Base-by-base conservation (phyloP, 2,113 vertebrate genomes). In the Callionymus lyra region DNA sequence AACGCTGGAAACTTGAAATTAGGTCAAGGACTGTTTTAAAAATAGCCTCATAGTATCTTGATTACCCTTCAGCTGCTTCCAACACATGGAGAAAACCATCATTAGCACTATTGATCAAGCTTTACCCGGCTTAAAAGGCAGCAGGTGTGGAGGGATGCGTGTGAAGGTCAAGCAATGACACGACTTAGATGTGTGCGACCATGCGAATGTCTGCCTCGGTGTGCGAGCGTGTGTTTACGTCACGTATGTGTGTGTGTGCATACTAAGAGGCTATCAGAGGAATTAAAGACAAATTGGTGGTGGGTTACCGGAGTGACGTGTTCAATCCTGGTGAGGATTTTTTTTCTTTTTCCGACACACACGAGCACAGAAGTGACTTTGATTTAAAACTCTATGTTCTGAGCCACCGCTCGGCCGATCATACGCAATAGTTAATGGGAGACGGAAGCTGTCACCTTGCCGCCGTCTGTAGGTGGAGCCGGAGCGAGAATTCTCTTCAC, bases 401-500 rank as follows among this genome's bases (percentile, higher is more conserved):
- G 52, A 68, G 45, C 61, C 44, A 46, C 18, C 72, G 55, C 52
- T 67, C 46, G 58, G 50, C 54, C 63, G 65, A 76, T 71, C 61
- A 68, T 47, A 46, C 56, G 65, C 53, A 62, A 68, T 42, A 42
- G 45, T 55, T 70, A 60, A 55, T 48, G 58, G 61, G 52, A 75
- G 76, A 82, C 72, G 47, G 68, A 81, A 77, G 68, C 56, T 68
- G 67, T 82, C 76, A 79, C 78, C 73, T 77, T 75, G 74, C 47
- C 36, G 56, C 53, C 56, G 72, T 57, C 38, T 38, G 40, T 55
- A 56, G 36, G 38, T 39, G 39, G 45, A 33, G 27, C 10, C 40
- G 27, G 56, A 49, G 46, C 12, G 47, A 53, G 61, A 70, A 70
- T 72, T 12, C 59, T 71, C 57, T 63, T 51, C 45, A 3, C 47